Percentiles rank a stretch among this genome's conserved stretches.
Evolutionary conservation across 2,113 vertebrate genomes (phyloP).

Genomic region (Python bivittatus): DNA sequence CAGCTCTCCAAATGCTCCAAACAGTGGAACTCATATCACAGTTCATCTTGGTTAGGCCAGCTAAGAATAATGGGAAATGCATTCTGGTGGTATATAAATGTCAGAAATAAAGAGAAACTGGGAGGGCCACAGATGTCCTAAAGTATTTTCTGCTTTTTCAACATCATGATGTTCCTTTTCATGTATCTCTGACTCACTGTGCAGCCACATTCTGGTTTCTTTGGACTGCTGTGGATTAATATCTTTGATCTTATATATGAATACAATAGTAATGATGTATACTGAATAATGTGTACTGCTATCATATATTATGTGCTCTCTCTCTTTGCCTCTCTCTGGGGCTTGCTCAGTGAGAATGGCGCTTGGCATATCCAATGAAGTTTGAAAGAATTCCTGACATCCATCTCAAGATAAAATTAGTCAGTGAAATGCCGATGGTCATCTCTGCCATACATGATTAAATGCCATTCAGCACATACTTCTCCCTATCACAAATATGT

Average conservation of each 20-base stretch:
- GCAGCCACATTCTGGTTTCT: not conserved
- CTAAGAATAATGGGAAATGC: not conserved
- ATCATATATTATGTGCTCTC: not conserved
- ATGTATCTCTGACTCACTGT: not conserved
- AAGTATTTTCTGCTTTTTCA: not conserved
- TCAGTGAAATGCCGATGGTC: not conserved
- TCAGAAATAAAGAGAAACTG: not conserved
- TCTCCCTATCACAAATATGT: not conserved
- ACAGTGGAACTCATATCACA: not conserved
- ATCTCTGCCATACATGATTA: not conserved
- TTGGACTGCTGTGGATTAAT: not conserved
- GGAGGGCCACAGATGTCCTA: not conserved
- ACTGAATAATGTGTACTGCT: too few species aligned
- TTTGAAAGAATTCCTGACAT: not conserved
- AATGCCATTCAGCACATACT: not conserved
- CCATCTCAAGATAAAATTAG: not conserved
- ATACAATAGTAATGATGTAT: not conserved
- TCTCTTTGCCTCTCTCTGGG: not conserved
- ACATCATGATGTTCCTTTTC: not conserved
- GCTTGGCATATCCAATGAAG: not conserved
- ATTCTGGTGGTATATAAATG: not conserved
- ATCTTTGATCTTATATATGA: not conserved
- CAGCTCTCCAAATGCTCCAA: not conserved
- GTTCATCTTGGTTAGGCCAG: not conserved
- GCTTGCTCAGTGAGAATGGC: not conserved